A percentile compares a stretch with the other conserved stretches of the same genome.
Conservation (phyloP, 2,888 invertebrate species). For the Cyrtodaria siliqua region DNA sequence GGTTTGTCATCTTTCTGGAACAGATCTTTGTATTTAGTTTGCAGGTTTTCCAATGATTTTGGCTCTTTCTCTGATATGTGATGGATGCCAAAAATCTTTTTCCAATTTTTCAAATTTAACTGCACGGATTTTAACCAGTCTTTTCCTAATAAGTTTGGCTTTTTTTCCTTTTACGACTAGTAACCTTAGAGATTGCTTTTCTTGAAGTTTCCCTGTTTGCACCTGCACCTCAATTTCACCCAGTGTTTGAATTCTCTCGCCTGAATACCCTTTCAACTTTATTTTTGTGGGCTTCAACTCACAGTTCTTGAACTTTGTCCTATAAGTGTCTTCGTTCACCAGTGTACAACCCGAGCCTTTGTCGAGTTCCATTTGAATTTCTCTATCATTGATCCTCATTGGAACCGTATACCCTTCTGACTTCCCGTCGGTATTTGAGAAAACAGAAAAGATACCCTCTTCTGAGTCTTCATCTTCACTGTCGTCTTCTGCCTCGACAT, state of each 20-base stretch:
- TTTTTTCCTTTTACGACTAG: conserved; percentile 10
- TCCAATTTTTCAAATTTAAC: conserved; percentile 5
- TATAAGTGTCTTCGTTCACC: conserved; percentile 4
- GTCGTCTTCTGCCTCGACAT: background rate
- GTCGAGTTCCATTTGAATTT: conserved; percentile 1
- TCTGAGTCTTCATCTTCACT: background rate
- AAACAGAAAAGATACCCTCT: background rate
- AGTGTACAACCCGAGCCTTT: conserved; percentile 7
- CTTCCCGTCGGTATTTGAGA: background rate
- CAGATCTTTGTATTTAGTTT: conserved; percentile 10
- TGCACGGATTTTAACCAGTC: conserved; percentile 11
- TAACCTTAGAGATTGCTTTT: background rate
- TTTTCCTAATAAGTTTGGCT: conserved; percentile 3
- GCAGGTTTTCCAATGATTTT: conserved; percentile 8
- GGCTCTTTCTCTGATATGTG: background rate
- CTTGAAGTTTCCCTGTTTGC: background rate
- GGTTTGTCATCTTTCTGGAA: conserved; percentile 19
- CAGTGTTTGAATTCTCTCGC: background rate
- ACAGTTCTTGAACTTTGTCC: background rate
- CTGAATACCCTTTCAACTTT: conserved; percentile 2
- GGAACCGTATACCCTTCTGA: background rate
- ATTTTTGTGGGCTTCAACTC: background rate
- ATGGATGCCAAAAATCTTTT: background rate
- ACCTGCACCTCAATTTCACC: conserved; percentile 4
- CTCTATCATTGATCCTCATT: background rate